Evolutionary conservation across 2,113 vertebrate genomes (phyloP).

Genomic region (Microcebus murinus): DNA sequence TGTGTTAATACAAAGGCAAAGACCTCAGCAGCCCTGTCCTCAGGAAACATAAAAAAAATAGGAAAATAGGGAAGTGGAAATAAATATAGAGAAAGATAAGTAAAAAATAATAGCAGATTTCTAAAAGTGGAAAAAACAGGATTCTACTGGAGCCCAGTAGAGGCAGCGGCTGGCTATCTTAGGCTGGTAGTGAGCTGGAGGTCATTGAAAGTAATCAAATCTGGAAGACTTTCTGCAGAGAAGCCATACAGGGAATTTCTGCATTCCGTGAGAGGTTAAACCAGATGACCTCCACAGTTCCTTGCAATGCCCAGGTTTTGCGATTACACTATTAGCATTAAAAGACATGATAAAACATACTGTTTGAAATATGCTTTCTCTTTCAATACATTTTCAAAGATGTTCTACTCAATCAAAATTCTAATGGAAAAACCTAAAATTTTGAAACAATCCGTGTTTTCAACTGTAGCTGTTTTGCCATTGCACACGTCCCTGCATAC

Average conservation of each 20-base stretch:
- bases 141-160: not conserved
- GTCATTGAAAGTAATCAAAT: not conserved
- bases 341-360: not conserved
- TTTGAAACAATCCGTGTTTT: not conserved
- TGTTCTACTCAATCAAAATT: conserved; percentile 40
- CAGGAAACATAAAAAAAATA: not conserved
- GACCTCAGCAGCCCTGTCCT: not conserved
- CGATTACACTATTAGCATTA: not conserved
- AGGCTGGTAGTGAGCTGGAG: not conserved
- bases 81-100: not conserved
- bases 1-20: not conserved
- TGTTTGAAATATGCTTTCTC: not conserved
- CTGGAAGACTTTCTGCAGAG: not conserved
- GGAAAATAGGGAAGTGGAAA: not conserved
- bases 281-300: not conserved
- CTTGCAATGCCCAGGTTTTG: not conserved
- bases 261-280: not conserved
- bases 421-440: not conserved
- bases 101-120: not conserved
- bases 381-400: conserved; percentile 6
- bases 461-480: not conserved
- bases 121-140: not conserved
- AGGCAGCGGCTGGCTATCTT: not conserved
- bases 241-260: not conserved
- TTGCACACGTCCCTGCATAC: not conserved